Base-by-base conservation (phyloP, 2,888 invertebrate genomes). In the Apoda limacodes region DNA sequence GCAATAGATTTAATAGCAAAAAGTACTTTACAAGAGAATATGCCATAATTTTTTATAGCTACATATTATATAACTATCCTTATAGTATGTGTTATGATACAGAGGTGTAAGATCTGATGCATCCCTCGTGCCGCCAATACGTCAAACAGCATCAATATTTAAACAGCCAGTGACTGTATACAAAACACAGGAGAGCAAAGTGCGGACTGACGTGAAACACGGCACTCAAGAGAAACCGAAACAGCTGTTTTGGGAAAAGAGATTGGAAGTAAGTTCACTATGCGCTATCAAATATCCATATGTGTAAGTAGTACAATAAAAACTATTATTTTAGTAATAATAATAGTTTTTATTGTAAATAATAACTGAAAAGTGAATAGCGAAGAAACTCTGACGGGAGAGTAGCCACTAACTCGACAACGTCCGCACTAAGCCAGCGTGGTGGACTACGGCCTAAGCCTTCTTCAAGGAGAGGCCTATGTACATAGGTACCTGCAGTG, bases 161-260 rank as follows among this genome's bases (percentile, higher is more conserved):
- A 98, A 98, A 61, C 98, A 99, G 63, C 98, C 98, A 1, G 98
- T 99, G 0, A 98, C 98, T 1, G 92, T 98, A 4, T 88, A 95
- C 52, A 92, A 93, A 63, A 95, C 92, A 14, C 94, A 92, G 62
- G 93, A 95, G 58, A 92, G 93, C 52, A 90, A 92, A 76, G 92
- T 94, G 9, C 93, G 94, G 68, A 84, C 86, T 4, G 96, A 97
- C 54, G 83, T 93, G 45, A 97, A 97, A 69, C 93, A 94, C 69
- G 94, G 93, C 14, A 88, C 88, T 34, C 95, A 93, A 66, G 95
- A 95, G 54, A 95, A 94, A 69, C 95, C 95, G 3, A 94, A 93
- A 55, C 95, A 95, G 67, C 83, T 91, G 32, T 87, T 92, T 52
- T 89, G 92, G 92, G 92, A 92, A 56, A 92, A 93, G 60, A 82